phyloP scores from a whole-genome alignment of 2,113 vertebrate species.

The Aspiorhynchus laticeps region DNA sequence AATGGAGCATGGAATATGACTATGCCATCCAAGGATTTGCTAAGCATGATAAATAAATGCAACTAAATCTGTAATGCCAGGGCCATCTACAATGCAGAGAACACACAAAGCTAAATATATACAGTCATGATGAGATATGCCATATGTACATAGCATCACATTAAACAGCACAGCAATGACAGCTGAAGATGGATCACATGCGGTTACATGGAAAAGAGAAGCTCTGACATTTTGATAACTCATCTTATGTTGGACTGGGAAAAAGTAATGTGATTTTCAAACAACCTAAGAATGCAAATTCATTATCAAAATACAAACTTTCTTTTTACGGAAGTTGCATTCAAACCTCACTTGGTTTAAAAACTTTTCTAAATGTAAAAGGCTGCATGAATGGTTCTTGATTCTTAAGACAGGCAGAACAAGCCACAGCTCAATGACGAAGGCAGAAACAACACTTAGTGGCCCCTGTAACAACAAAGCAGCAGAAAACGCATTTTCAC shows the following conservation, averaged over 20 bases:
- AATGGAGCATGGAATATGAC: constrained; percentile 18
- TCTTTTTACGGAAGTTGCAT: not conserved
- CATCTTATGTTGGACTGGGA: not conserved
- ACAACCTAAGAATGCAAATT: not conserved
- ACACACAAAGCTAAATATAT: not conserved
- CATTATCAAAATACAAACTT: not conserved
- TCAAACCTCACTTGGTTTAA: not conserved
- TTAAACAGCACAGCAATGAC: not conserved
- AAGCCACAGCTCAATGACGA: not conserved
- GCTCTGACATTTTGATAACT: not conserved
- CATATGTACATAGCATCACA: not conserved
- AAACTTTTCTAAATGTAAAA: not conserved
- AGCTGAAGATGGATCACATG: constrained; percentile 6
- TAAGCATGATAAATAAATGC: constrained; percentile 7
- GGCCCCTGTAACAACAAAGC: not conserved
- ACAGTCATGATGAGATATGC: not conserved
- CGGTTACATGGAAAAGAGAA: not conserved
- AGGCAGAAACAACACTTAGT: not conserved
- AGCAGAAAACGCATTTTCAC: not conserved
- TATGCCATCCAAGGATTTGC: not conserved
- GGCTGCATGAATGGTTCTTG: not conserved
- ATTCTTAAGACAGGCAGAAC: not conserved
- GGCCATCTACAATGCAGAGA: not conserved
- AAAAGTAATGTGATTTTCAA: not conserved
- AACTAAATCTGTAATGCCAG: not conserved